Percentiles rank a stretch among this genome's conserved stretches.
Evolutionary conservation across 2,888 invertebrate genomes (phyloP).

Genomic region (Thereva nobilitata): DNA sequence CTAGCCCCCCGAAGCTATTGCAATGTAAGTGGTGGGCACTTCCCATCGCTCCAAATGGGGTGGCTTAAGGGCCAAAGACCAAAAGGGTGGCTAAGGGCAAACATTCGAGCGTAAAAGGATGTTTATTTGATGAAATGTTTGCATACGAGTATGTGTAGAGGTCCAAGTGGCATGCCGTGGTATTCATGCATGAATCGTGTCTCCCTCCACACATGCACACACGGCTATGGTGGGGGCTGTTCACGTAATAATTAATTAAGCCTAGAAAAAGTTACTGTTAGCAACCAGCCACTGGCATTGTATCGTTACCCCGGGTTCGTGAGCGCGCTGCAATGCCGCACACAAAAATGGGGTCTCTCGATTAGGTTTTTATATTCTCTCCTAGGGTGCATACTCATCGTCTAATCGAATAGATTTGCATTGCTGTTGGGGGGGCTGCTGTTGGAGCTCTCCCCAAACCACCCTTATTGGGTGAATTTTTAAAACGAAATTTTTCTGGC

Average conservation of each 20-base stretch:
- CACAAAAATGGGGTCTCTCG: not conserved
- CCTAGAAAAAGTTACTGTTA: constrained; percentile 21
- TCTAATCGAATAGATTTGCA: not conserved
- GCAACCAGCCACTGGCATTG: not conserved
- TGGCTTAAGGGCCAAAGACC: no score
- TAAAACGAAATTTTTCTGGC: not conserved
- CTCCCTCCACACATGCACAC: no score
- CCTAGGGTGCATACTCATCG: not conserved
- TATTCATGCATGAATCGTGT: constrained; percentile 23
- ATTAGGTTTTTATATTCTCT: constrained; percentile 22
- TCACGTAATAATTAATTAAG: constrained; percentile 32
- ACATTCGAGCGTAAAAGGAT: constrained; percentile 25
- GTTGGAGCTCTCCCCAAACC: no score
- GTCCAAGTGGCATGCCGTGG: constrained; percentile 15
- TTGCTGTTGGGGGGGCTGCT: no score
- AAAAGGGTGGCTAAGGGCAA: constrained; percentile 9
- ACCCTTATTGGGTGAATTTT: constrained; percentile 8
- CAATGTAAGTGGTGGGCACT: no score
- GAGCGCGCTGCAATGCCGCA: no score
- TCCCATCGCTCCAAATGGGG: no score
- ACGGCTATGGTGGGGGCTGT: constrained; percentile 7
- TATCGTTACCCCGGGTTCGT: no score
- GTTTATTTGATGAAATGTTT: constrained; percentile 18
- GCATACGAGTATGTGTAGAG: not conserved
- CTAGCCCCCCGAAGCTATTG: not conserved